Conservation (phyloP, 1,140 invertebrate species). For the Drosophila arizonae region DNA sequence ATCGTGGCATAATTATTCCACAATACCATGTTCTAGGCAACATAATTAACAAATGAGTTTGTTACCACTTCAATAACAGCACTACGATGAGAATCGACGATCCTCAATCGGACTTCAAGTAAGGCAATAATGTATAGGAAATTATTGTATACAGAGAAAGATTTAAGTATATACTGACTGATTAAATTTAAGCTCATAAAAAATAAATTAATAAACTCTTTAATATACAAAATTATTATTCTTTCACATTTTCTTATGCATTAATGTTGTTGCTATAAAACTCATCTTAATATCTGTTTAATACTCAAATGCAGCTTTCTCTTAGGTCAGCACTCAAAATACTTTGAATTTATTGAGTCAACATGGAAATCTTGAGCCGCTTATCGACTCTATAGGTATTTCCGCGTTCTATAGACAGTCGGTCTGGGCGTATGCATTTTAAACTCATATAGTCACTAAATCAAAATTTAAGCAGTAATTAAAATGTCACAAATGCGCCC, state of each 20-base stretch:
- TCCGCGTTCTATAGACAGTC: background rate
- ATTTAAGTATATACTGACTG: no score
- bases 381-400: conserved; percentile 3
- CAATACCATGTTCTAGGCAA: conserved; percentile 56
- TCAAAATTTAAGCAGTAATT: conserved; percentile 71
- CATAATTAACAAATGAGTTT: conserved; percentile 82
- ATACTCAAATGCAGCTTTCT: background rate
- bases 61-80: conserved; percentile 56
- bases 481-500: conserved; percentile 65
- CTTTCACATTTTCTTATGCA: no score
- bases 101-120: background rate
- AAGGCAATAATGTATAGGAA: no score
- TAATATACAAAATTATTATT: no score
- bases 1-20: conserved; percentile 77
- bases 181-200: no score
- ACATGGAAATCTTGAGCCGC: background rate
- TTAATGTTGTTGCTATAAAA: no score
- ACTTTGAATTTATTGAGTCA: background rate
- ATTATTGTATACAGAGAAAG: no score
- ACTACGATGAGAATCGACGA: conserved; percentile 12
- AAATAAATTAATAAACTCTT: no score
- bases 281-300: background rate
- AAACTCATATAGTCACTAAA: conserved; percentile 43
- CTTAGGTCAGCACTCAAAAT: background rate
- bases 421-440: background rate